phyloP scores from a whole-genome alignment of 1,140 invertebrate genomes.

The Antheraea mylitta region DNA sequence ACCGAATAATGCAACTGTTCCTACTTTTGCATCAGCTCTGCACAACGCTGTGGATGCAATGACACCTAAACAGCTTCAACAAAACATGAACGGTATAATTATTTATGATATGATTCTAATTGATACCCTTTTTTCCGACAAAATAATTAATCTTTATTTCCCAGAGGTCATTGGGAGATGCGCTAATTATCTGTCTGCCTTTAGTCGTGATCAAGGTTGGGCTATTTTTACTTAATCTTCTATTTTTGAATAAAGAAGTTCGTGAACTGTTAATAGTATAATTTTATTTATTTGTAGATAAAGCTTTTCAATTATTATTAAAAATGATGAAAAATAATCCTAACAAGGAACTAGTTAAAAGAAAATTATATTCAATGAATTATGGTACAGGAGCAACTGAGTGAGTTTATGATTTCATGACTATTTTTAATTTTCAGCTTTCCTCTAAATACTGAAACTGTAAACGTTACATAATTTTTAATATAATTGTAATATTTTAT shows the following conservation, averaged over 20 bases:
- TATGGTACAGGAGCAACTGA: constrained; percentile 46
- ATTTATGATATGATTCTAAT: neutral
- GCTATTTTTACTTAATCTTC: neutral
- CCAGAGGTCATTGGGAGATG: constrained; percentile 50
- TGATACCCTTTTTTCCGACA: neutral
- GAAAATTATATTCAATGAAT: constrained; percentile 43
- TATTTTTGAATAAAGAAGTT: constrained; percentile 14
- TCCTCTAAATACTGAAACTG: no score
- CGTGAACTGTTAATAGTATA: constrained; percentile 7
- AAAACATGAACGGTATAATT: constrained; percentile 47
- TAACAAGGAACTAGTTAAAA: constrained; percentile 39
- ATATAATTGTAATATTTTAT: neutral
- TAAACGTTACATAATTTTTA: neutral
- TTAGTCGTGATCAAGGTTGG: constrained; percentile 54
- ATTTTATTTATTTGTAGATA: constrained; percentile 31
- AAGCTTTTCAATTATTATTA: constrained; percentile 40
- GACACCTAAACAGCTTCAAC: constrained; percentile 38
- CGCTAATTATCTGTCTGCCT: constrained; percentile 56
- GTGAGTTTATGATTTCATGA: constrained; percentile 24
- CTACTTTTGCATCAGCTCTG: constrained; percentile 36
- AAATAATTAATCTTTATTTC: constrained; percentile 25
- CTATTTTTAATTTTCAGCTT: neutral
- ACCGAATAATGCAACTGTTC: constrained; percentile 37
- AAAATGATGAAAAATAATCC: constrained; percentile 48
- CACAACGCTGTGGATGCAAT: constrained; percentile 44